phyloP scores from a whole-genome alignment of 1,140 invertebrate species.

The Drosophila obscura region DNA sequence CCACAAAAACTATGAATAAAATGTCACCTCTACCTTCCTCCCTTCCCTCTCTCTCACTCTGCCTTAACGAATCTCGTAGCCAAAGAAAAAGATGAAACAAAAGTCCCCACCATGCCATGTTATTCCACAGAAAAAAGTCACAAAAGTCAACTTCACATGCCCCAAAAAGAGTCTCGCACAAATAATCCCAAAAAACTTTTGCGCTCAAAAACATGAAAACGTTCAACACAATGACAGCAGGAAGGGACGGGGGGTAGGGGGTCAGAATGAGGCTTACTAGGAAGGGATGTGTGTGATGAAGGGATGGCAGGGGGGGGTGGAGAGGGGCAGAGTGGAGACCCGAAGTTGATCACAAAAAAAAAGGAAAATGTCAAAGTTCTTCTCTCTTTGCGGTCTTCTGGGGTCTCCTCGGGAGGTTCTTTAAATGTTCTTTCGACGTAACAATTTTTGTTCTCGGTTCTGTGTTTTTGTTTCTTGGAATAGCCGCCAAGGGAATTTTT shows the following conservation, averaged over 20 bases:
- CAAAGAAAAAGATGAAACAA: conserved; percentile 67
- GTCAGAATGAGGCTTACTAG: conserved; percentile 13
- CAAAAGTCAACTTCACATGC: conserved; percentile 78
- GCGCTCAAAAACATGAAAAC: conserved; percentile 78
- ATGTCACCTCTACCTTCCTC: no score
- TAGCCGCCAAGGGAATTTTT: no score
- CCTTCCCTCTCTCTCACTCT: not conserved
- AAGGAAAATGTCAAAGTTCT: conserved; percentile 81
- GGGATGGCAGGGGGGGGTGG: not conserved
- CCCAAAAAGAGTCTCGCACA: conserved; percentile 74
- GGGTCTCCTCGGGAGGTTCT: conserved; percentile 50
- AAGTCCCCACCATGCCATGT: conserved; percentile 59
- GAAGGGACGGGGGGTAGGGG: not conserved
- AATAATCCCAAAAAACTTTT: conserved; percentile 80
- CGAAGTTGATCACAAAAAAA: conserved; percentile 70
- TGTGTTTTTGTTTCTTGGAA: no score
- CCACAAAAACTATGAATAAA: conserved; percentile 45
- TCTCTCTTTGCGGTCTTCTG: conserved; percentile 74
- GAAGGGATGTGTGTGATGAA: conserved; percentile 16
- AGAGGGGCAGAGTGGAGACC: conserved; percentile 21
- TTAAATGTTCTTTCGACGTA: conserved; percentile 71
- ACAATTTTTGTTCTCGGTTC: conserved; percentile 33
- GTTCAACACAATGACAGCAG: conserved; percentile 66
- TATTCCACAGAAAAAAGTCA: conserved; percentile 76
- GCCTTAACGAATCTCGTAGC: conserved; percentile 8